Percentiles rank a stretch among this genome's conserved stretches.
These are phyloP conservation scores for Drosophila chauvacae DNA, from an alignment of 1,140 invertebrate species.

Conservation along the genomic window DNA sequence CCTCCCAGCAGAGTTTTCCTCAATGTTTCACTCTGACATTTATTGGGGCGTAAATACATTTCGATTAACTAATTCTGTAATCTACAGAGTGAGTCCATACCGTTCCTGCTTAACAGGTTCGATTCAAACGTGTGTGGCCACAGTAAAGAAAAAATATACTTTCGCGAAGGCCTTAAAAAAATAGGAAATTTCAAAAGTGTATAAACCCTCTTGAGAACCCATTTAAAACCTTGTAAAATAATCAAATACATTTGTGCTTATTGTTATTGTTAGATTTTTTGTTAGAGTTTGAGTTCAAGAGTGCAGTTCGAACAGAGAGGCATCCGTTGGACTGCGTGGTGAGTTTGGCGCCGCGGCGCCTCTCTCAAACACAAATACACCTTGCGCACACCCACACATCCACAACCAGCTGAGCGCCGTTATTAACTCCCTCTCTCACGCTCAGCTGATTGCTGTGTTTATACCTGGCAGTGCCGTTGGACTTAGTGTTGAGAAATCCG, in stretches of 20 bases:
- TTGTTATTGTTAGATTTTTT: not conserved
- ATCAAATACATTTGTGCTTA: not conserved
- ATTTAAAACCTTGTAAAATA: not conserved
- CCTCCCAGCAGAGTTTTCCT: not conserved
- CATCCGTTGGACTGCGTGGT: slow-evolving; percentile 48
- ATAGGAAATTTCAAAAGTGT: not conserved
- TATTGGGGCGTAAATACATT: not conserved
- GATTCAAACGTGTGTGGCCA: not conserved
- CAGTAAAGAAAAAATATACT: not conserved
- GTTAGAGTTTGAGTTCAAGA: slow-evolving; percentile 24
- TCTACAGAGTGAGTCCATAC: not conserved
- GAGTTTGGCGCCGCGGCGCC: slow-evolving; percentile 41
- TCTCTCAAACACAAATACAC: slow-evolving; percentile 46
- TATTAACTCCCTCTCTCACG: not conserved
- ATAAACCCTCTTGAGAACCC: too few relatives aligned
- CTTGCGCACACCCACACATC: slow-evolving; percentile 36
- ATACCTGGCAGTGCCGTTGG: slow-evolving; percentile 19
- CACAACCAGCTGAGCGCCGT: slow-evolving; percentile 1
- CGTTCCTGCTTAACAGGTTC: not conserved
- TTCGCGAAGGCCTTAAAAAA: not conserved
- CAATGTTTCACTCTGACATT: not conserved
- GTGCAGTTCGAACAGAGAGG: slow-evolving; percentile 16
- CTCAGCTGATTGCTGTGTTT: not conserved
- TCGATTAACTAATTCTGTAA: not conserved
- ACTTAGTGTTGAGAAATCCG: slow-evolving; percentile 7